A percentile compares a stretch with the other conserved stretches of the same genome.
These are phyloP conservation scores for Dusona sp. DNA, from an alignment of 2,888 invertebrate genomes.

Conservation along the genomic window DNA sequence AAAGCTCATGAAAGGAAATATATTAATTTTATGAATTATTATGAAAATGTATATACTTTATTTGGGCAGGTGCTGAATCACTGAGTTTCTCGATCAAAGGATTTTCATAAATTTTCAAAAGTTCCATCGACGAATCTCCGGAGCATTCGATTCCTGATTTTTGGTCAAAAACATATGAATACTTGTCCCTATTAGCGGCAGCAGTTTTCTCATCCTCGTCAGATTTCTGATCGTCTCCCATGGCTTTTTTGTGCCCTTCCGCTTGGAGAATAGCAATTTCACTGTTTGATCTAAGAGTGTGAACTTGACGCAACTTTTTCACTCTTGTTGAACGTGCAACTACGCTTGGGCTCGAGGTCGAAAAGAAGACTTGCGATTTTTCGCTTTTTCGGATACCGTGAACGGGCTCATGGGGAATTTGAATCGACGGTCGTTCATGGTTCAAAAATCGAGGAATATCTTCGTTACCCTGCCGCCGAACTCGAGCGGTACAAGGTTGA, in stretches of 20 bases:
- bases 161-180: neutral
- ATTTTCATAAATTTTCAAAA: conserved; percentile 11
- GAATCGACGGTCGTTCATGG: conserved; percentile 38
- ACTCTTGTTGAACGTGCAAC: conserved; percentile 51
- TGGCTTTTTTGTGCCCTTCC: conserved; percentile 26
- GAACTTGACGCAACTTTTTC: conserved; percentile 72
- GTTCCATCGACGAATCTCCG: conserved; percentile 49
- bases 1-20: neutral
- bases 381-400: neutral
- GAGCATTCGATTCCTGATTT: conserved; percentile 45
- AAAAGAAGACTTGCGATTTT: conserved; percentile 12
- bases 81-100: conserved; percentile 21
- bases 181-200: neutral
- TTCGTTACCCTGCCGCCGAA: conserved; percentile 38
- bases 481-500: conserved; percentile 71
- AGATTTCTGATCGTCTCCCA: conserved; percentile 54
- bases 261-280: conserved; percentile 1
- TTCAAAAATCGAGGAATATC: conserved; percentile 42
- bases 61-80: neutral
- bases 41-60: neutral
- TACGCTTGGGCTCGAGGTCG: conserved; percentile 6
- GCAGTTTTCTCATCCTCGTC: neutral
- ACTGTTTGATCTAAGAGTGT: conserved; percentile 68
- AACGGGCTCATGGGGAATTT: neutral
- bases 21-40: neutral